Conservation (phyloP, 1,140 invertebrate species). For the Drosophila ogumai region DNA sequence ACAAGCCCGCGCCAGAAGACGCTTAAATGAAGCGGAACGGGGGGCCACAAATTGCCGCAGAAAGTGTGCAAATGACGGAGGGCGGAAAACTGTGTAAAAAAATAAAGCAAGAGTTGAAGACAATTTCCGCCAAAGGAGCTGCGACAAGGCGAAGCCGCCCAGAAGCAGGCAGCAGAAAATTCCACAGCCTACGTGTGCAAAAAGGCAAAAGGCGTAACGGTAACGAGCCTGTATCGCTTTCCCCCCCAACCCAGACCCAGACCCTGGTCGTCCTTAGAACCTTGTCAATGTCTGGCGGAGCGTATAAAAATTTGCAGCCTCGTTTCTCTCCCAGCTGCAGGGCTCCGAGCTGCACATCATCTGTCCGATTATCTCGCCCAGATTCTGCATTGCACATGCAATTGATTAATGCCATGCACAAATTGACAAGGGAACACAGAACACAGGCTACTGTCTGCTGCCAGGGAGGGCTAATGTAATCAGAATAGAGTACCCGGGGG, state of each 20-base stretch:
- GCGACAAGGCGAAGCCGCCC: conserved; percentile 13
- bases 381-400: conserved; percentile 41
- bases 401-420: conserved; percentile 49
- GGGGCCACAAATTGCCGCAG: conserved; percentile 50
- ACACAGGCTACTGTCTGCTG: conserved; percentile 5
- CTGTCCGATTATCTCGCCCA: conserved; percentile 49
- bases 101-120: conserved; percentile 48
- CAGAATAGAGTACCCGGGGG: conserved; percentile 7
- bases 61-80: conserved; percentile 52
- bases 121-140: conserved; percentile 58
- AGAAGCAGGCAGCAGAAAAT: conserved; percentile 46
- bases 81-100: conserved; percentile 15
- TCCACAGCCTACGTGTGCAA: conserved; percentile 37
- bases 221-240: conserved; percentile 41
- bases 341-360: conserved; percentile 15
- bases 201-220: conserved; percentile 51
- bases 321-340: not conserved
- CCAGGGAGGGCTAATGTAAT: conserved; percentile 11
- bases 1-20: not conserved
- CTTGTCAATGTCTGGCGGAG: conserved; percentile 39
- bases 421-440: conserved; percentile 44
- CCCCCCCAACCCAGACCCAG: not conserved
- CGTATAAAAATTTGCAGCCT: conserved; percentile 26
- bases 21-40: conserved; percentile 46
- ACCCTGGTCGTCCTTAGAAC: not conserved